Evolutionary conservation across 2,113 vertebrate species (phyloP).

Genomic region (Riparia riparia): DNA sequence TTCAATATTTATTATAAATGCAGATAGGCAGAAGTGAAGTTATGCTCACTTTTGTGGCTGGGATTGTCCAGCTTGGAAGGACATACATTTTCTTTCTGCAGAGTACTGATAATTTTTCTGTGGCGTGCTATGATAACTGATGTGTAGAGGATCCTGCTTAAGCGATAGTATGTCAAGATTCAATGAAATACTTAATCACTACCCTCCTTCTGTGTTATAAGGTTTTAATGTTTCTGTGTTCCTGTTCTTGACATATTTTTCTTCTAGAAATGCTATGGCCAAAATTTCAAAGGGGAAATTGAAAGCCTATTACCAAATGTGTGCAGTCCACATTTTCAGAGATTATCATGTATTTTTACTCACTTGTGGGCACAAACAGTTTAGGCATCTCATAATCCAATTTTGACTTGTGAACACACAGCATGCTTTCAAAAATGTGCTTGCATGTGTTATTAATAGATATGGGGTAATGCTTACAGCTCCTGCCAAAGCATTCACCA

Average conservation of each 20-base stretch:
- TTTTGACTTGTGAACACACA: constrained; percentile 25
- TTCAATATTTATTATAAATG: background rate
- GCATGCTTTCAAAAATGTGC: constrained; percentile 43
- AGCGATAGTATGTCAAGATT: background rate
- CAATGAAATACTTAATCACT: background rate
- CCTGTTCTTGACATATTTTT: background rate
- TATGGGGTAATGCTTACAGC: constrained; percentile 38
- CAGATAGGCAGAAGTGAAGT: background rate
- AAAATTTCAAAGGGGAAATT: background rate
- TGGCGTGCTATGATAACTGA: background rate
- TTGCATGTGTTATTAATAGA: constrained; percentile 64
- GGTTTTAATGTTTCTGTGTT: background rate
- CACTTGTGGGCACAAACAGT: constrained; percentile 14
- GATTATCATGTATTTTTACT: background rate
- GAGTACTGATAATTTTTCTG: background rate
- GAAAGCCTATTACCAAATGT: background rate
- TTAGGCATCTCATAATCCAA: constrained; percentile 44
- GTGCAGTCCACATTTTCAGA: background rate
- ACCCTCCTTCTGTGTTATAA: background rate
- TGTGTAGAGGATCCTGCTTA: background rate
- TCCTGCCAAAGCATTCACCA: constrained; percentile 46
- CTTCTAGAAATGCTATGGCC: background rate
- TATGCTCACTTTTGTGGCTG: background rate
- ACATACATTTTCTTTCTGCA: background rate
- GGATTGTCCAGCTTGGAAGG: background rate